Evolutionary conservation across 2,113 vertebrate genomes (phyloP).

Genomic region (Aegotheles bennettii): DNA sequence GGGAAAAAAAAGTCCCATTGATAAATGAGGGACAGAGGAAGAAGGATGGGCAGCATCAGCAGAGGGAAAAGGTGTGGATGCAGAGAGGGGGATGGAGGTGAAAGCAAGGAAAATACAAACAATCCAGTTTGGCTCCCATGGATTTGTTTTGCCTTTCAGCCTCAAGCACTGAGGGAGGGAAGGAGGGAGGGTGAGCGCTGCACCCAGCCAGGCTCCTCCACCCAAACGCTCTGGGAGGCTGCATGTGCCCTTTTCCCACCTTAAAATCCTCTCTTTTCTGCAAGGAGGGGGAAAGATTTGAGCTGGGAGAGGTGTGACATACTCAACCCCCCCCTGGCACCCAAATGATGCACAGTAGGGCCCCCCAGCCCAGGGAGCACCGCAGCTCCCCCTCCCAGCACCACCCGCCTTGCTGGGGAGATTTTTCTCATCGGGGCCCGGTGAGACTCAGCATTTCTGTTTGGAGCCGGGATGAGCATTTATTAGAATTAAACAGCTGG

Average conservation of each 20-base stretch:
- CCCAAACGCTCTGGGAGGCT: rapidly evolving
- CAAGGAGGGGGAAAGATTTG: rapidly evolving
- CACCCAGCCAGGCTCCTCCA: not conserved
- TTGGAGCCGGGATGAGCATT: constrained; percentile 72
- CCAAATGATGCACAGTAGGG: rapidly evolving
- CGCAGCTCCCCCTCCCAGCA: not conserved
- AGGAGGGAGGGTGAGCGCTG: not conserved
- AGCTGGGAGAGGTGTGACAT: rapidly evolving
- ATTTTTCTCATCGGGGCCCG: not conserved
- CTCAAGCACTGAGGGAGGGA: not conserved
- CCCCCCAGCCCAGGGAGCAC: not conserved
- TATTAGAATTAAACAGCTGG: constrained; percentile 78
- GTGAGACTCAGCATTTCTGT: constrained; percentile 75
- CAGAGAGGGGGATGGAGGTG: not conserved
- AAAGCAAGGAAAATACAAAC: not conserved
- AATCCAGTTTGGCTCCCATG: rapidly evolving
- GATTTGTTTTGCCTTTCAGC: not conserved
- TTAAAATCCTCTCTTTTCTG: rapidly evolving
- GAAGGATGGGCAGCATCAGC: not conserved
- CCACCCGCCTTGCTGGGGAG: not conserved
- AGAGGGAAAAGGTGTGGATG: not conserved
- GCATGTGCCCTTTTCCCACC: rapidly evolving
- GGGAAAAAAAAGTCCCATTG: too few species aligned
- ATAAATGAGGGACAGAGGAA: not conserved
- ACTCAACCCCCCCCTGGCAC: not conserved